These are phyloP conservation scores for Columba guinea DNA, from an alignment of 2,797 vertebrate genomes.

Conservation along the genomic window DNA sequence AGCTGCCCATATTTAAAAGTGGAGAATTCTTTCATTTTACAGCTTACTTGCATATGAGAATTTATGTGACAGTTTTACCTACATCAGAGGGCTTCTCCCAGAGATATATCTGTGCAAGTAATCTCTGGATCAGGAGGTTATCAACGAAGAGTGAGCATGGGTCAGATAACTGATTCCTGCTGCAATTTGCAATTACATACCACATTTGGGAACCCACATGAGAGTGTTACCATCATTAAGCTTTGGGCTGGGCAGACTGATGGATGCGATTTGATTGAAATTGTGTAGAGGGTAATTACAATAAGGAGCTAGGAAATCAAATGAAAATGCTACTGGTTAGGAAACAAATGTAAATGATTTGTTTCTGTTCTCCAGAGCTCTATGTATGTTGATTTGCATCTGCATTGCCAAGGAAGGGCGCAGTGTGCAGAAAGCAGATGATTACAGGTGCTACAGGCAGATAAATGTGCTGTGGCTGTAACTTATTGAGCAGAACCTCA, in stretches of 20 bases:
- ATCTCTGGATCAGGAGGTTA: conserved; percentile 22
- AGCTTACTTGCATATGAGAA: neutral
- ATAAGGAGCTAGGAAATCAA: conserved; percentile 55
- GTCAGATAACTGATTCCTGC: conserved; percentile 50
- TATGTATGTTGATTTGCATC: neutral
- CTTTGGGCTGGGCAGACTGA: conserved; percentile 50
- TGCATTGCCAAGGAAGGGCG: neutral
- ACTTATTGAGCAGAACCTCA: neutral
- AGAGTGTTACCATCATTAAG: neutral
- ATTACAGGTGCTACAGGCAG: neutral
- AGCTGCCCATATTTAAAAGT: neutral
- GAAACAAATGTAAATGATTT: conserved; percentile 54
- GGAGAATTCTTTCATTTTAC: neutral
- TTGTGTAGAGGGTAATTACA: conserved; percentile 52
- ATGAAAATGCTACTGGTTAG: conserved; percentile 55
- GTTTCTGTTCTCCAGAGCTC: conserved; percentile 18
- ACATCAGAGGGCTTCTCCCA: neutral
- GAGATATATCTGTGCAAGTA: conserved; percentile 7
- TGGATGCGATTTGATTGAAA: conserved; percentile 57
- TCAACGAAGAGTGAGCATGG: conserved; percentile 42
- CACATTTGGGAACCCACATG: neutral
- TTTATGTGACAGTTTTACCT: neutral
- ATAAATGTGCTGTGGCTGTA: neutral
- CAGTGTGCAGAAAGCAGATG: neutral
- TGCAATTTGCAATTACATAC: conserved; percentile 69